phyloP scores from a whole-genome alignment of 2,888 invertebrate genomes.

The Diarsia brunnea region DNA sequence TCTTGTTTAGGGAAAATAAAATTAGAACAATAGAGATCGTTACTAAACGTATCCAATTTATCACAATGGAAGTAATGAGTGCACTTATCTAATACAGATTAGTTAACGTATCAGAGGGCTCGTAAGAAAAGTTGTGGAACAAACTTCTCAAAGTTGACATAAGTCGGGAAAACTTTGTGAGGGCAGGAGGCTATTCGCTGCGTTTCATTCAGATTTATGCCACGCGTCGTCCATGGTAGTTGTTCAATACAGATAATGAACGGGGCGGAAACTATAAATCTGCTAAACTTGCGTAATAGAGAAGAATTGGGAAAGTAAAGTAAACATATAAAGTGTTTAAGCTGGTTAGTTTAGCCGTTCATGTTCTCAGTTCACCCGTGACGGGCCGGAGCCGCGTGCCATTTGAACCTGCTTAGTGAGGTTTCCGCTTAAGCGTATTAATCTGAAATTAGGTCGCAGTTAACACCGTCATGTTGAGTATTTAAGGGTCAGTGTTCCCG shows the following conservation, averaged over 20 bases:
- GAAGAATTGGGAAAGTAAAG: conserved; percentile 83
- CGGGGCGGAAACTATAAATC: conserved; percentile 90
- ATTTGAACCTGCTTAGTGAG: conserved; percentile 89
- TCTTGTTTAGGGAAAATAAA: conserved; percentile 62
- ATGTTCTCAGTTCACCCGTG: conserved; percentile 67
- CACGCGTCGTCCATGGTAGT: conserved; percentile 75
- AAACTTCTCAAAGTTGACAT: conserved; percentile 77
- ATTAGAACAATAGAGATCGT: conserved; percentile 52
- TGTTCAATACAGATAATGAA: conserved; percentile 89
- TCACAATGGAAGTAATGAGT: conserved; percentile 60
- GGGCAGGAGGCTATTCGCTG: conserved; percentile 80
- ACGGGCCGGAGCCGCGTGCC: conserved; percentile 80
- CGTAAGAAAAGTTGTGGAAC: conserved; percentile 66
- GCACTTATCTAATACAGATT: conserved; percentile 65
- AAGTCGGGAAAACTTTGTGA: conserved; percentile 78
- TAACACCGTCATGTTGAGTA: conserved; percentile 85
- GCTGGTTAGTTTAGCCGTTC: conserved; percentile 76
- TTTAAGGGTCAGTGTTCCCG: conserved; percentile 84
- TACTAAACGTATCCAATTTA: conserved; percentile 31
- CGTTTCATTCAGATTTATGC: conserved; percentile 90
- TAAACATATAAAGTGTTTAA: conserved; percentile 82
- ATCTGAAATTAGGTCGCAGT: conserved; percentile 90
- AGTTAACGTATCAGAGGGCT: conserved; percentile 68
- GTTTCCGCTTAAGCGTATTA: conserved; percentile 90
- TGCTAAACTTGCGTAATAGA: conserved; percentile 87